These are phyloP conservation scores for Ceratotherium simum DNA, from an alignment of 2,113 vertebrate genomes.

Conservation along the genomic window DNA sequence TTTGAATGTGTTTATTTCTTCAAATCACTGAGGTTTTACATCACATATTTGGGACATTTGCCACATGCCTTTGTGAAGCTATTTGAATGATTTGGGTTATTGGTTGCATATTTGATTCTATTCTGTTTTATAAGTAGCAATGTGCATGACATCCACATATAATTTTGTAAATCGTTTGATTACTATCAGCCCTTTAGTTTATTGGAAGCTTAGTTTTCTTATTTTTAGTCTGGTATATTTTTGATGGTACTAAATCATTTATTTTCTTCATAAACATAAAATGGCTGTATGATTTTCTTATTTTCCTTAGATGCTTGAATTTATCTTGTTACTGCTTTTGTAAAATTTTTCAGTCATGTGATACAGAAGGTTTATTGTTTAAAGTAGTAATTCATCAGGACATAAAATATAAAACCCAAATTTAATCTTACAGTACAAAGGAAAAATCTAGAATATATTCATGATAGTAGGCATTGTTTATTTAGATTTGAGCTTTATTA, in stretches of 20 bases:
- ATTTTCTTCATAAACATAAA: constrained; percentile 10
- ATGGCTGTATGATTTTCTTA: neutral
- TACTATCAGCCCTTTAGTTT: neutral
- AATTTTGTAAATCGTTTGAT: constrained; percentile 45
- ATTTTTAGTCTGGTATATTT: neutral
- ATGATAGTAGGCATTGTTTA: neutral
- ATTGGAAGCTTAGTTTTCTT: constrained; percentile 24
- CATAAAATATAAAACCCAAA: neutral
- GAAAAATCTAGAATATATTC: constrained; percentile 22
- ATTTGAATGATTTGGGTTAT: neutral
- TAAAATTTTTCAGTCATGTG: neutral
- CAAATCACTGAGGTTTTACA: constrained; percentile 4
- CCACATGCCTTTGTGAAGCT: neutral
- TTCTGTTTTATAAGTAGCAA: constrained; percentile 48
- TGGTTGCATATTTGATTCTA: constrained; percentile 23
- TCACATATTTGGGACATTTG: neutral
- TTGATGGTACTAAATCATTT: constrained; percentile 10
- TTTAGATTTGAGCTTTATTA: constrained; percentile 34
- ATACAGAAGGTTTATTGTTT: constrained; percentile 46
- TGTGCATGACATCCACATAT: neutral
- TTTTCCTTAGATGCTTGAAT: constrained; percentile 33
- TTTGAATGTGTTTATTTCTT: constrained; percentile 44
- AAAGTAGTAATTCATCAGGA: neutral
- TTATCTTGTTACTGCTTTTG: constrained; percentile 34
- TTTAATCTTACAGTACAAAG: neutral